Evolutionary conservation across 64 coral and sea anemone genomes (phyloP).

Genomic region (Stylophora pistillata): DNA sequence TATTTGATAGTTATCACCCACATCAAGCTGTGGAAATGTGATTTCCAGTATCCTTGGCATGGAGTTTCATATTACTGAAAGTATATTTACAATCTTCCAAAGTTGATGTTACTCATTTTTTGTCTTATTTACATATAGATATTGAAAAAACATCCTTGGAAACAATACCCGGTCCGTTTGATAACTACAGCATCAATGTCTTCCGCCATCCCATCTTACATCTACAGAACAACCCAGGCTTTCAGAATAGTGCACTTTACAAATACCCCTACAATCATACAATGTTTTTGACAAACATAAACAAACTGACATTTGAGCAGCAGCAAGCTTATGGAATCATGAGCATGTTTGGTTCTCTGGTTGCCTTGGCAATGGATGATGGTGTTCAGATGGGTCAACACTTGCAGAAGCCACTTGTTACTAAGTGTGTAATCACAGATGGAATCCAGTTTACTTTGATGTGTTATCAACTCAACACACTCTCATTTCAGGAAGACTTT

Average conservation of each 20-base stretch:
- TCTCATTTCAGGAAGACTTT: slow-evolving; percentile 91
- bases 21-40: too few species aligned
- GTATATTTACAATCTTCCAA: neutral
- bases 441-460: slow-evolving; percentile 72
- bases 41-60: too few species aligned
- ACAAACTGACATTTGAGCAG: slow-evolving; percentile 62
- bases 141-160: slow-evolving; percentile 37
- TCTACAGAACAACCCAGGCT: slow-evolving; percentile 87
- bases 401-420: slow-evolving; percentile 69
- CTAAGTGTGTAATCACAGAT: slow-evolving; percentile 82
- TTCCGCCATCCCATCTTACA: slow-evolving; percentile 95
- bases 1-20: too few species aligned
- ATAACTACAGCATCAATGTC: slow-evolving; percentile 63
- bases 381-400: slow-evolving; percentile 73
- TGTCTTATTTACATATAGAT: slow-evolving; percentile 53
- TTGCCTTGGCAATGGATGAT: slow-evolving; percentile 64
- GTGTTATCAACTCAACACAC: slow-evolving; percentile 95
- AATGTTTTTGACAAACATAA: slow-evolving; percentile 75
- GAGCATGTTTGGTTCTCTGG: slow-evolving; percentile 82
- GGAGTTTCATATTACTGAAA: neutral
- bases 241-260: slow-evolving; percentile 53
- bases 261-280: slow-evolving; percentile 71
- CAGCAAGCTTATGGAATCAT: slow-evolving; percentile 76
- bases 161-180: slow-evolving; percentile 79
- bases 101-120: neutral